Conservation (phyloP, 2,797 vertebrate genomes). For the Chelon auratus region DNA sequence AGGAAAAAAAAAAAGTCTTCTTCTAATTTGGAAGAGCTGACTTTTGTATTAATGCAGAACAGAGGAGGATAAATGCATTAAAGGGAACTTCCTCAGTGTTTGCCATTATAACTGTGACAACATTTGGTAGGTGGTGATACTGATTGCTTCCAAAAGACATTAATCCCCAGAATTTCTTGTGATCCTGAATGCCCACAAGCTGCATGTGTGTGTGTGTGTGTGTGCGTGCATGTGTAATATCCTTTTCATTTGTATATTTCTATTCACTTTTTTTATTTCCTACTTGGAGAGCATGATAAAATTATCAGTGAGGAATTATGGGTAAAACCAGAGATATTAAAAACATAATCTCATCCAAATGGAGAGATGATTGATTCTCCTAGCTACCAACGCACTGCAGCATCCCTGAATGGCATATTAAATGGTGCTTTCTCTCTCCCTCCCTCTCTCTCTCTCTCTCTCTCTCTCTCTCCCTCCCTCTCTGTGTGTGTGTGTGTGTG, state of each 20-base stretch:
- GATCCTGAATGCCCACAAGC: not conserved
- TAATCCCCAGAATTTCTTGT: constrained; percentile 17
- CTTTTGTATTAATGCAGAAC: constrained; percentile 2
- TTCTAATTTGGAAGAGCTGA: not conserved
- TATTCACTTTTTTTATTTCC: constrained; percentile 29
- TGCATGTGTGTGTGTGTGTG: not conserved
- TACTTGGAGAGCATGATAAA: constrained; percentile 59
- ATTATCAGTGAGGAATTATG: constrained; percentile 77
- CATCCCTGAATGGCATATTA: constrained; percentile 57
- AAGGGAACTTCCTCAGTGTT: constrained; percentile 2
- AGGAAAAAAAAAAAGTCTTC: no score
- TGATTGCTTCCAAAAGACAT: constrained; percentile 17
- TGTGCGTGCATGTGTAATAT: constrained; percentile 15
- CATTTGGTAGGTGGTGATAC: constrained; percentile 4
- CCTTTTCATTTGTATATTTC: constrained; percentile 25
- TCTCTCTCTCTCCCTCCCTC: not conserved
- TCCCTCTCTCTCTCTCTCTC: not conserved
- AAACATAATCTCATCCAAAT: constrained; percentile 82
- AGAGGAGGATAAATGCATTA: constrained; percentile 8
- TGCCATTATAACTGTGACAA: constrained; percentile 21
- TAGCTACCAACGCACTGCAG: constrained; percentile 44
- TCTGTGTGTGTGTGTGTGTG: constrained; percentile 1
- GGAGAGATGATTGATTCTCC: constrained; percentile 74
- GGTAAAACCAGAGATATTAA: constrained; percentile 82
- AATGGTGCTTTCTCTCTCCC: constrained; percentile 31